A percentile compares a stretch with the other conserved stretches of the same genome.
These are phyloP conservation scores for Drosophila parabipectinata DNA, from an alignment of 1,140 invertebrate species.

Conservation along the genomic window DNA sequence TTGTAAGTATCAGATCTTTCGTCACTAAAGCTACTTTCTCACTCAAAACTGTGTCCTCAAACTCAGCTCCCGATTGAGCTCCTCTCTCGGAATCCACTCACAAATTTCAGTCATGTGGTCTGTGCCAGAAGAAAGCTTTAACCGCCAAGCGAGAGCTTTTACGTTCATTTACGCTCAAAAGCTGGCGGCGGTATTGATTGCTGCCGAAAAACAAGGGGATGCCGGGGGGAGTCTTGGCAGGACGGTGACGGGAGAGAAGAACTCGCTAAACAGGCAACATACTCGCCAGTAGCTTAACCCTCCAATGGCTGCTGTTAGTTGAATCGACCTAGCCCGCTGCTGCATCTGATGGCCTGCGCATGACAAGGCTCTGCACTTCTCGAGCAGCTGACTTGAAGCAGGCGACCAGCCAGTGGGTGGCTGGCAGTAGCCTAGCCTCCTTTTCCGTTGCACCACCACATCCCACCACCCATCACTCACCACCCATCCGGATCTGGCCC, in stretches of 20 bases:
- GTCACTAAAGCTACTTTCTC: not conserved
- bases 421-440: not conserved
- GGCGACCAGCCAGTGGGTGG: not conserved
- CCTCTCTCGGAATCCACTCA: constrained; percentile 47
- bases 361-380: constrained; percentile 57
- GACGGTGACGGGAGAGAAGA: not conserved
- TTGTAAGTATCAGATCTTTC: not conserved
- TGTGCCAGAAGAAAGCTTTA: constrained; percentile 43
- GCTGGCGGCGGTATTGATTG: constrained; percentile 64
- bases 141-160: constrained; percentile 71
- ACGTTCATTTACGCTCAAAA: constrained; percentile 73
- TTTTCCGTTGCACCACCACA: not conserved
- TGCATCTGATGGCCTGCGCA: constrained; percentile 47
- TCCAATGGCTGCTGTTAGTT: constrained; percentile 45
- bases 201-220: not conserved
- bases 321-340: constrained; percentile 19
- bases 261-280: constrained; percentile 31
- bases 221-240: not conserved
- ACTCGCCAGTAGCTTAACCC: constrained; percentile 56
- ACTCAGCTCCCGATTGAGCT: constrained; percentile 44
- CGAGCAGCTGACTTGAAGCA: constrained; percentile 39
- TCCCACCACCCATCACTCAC: not conserved
- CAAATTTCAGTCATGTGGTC: constrained; percentile 60
- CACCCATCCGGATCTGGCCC: not conserved
- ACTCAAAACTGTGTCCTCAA: not conserved